Evolutionary conservation across 2,888 invertebrate species (phyloP), one percentile per base, ranked within the genome.

Genomic region (Drosophila sordidula): DNA sequence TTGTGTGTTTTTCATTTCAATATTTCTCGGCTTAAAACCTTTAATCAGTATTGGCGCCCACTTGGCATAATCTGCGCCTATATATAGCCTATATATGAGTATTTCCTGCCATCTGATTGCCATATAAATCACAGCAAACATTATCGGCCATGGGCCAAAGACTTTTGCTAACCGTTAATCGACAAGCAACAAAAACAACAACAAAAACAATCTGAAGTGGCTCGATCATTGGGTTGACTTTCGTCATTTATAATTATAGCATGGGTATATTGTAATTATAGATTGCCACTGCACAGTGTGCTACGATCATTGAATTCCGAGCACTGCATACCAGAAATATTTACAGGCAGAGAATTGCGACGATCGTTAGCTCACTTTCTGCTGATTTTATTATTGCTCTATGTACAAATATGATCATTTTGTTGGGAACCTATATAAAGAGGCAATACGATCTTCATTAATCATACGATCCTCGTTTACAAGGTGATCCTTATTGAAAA

Each of bases 241-340:
- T 88, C 83, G 86, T 85, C 84, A 85, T 85, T 80, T 83, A 88
- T 83, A 85, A 88, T 86, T 85, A 86, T 85, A 85, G 84, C 82
- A 11, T 36, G 29, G 49, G 62, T 42, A 47, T 70, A 78, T 71
- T 83, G 70, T 83, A 86, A 85, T 86, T 83, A 85, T 83, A 82
- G 80, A 87, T 78, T 85, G 69, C 14, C 51, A 44, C 52, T 45
- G 51, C 34, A 64, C 29, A 62, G 36, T 47, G 44, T 44, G 55
- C 45, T 51, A 52, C 55, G 14, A 52, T 63, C 52, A 44, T 51
- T 45, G 26, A 66, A 50, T 56, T 61, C 38, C 9, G 56, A 32
- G 9, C 32, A 11, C 32, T 9, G 8, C 8, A 26, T 8, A 26
- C 29, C 29, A 29, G 9, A 29, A 3, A 8, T 8, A 9, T 8